These are phyloP conservation scores for Tokudaia tokunoshimensis DNA, from an alignment of 2,797 vertebrate genomes.

Conservation along the genomic window DNA sequence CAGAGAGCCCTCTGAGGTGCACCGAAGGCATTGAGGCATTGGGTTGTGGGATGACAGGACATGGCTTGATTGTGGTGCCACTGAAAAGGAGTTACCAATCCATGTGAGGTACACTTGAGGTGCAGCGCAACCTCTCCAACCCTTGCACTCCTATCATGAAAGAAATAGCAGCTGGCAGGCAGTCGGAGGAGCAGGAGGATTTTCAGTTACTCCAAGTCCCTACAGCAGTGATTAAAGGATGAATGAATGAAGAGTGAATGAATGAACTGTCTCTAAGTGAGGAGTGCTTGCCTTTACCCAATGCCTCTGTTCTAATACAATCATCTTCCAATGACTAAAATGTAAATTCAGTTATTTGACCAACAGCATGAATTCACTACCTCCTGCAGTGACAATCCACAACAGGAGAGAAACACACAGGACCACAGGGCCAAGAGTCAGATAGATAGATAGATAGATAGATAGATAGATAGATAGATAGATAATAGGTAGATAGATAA, in stretches of 20 bases:
- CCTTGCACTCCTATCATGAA: fast-evolving
- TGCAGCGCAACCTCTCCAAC: fast-evolving
- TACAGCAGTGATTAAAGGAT: background rate
- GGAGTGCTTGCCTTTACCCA: background rate
- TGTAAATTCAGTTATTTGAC: background rate
- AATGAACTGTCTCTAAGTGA: background rate
- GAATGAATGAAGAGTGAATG: background rate
- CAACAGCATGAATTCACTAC: background rate
- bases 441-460: no score
- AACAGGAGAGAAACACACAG: background rate
- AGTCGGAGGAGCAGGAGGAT: background rate
- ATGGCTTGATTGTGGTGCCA: background rate
- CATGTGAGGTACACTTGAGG: background rate
- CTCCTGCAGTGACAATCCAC: background rate
- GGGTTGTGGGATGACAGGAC: background rate
- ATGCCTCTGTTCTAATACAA: background rate
- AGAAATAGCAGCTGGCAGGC: no score
- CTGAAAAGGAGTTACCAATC: background rate
- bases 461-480: no score
- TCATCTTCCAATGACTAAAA: background rate
- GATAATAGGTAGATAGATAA: no score
- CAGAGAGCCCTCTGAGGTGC: background rate
- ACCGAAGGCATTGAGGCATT: no score
- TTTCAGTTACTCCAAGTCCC: background rate
- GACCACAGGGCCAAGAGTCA: background rate